Base-by-base conservation (phyloP, 2,888 invertebrate species). In the Pilophorus perplexus region DNA sequence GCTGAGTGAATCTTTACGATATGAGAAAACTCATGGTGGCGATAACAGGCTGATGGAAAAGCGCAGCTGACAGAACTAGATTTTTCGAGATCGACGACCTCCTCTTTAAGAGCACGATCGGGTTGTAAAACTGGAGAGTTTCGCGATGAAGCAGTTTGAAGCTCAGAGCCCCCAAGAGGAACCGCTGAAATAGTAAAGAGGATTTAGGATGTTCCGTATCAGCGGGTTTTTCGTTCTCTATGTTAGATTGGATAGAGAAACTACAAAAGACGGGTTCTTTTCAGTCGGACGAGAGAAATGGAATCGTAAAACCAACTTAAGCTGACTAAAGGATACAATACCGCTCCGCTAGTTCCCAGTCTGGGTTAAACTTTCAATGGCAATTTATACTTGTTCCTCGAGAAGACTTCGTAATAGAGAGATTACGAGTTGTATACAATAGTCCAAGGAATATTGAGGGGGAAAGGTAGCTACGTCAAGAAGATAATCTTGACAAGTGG, bases 271-370 rank as follows among this genome's bases (percentile, higher is more conserved):
- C 55, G 14, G 5, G 55, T 38, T 18, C 12, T 33, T 14, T 2
- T 55, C 55, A 3, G n/a, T 38, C 38, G 22, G 55, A 37, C n/a
- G 38, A 20, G n/a, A 38, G 46, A 55, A 55, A 55, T 55, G 4
- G 33, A 37, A 55, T 38, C 55, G 55, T 55, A 37, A 55, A 55
- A 37, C 28, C 55, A 55, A 37, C 55, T 55, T 37, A 55, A 52
- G 55, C 38, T 55, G 5, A 20, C 38, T 55, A 20, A 55, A 55
- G 8, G 55, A 38, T 12, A 20, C 33, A 55, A 55, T 55, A 37
- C 38, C 16, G 37, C 38, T 54, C 37, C 54, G 3, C 10, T 33
- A n/a, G n/a, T 44, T 44, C 20, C 20, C n/a, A 22, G 22, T 44
- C 5, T 20, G 20, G 20, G 20, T 44, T 44, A 10, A 5, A 20